These are phyloP conservation scores for Enteromius fasciolatus DNA, from an alignment of 2,797 vertebrate genomes.

Conservation along the genomic window DNA sequence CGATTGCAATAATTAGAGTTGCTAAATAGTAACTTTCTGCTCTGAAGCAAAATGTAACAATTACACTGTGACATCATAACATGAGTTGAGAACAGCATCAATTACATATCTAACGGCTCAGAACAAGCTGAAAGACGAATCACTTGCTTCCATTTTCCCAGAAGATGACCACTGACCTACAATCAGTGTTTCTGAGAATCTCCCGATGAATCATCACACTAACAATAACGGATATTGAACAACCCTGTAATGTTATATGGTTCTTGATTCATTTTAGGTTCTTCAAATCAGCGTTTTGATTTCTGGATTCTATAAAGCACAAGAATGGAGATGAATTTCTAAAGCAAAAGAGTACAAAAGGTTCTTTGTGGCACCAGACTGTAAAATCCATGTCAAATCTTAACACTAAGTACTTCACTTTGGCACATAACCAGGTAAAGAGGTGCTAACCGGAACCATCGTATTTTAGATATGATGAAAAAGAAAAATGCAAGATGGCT, in stretches of 20 bases:
- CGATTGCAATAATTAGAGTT: too few relatives aligned
- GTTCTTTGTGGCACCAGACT: not conserved
- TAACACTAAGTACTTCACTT: conserved; percentile 2
- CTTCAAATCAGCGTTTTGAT: not conserved
- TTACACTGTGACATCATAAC: not conserved
- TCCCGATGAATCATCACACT: not conserved
- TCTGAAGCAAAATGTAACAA: too few relatives aligned
- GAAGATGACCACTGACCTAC: not conserved
- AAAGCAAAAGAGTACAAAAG: not conserved
- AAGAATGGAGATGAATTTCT: not conserved
- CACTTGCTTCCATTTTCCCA: not conserved
- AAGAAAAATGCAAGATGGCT: not conserved
- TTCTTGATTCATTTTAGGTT: not conserved
- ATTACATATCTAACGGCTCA: too few relatives aligned
- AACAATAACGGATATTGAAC: too few relatives aligned
- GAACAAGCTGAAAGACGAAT: not conserved
- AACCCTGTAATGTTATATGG: not conserved
- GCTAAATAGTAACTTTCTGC: not conserved
- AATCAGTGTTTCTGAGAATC: not conserved
- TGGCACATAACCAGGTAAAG: not conserved
- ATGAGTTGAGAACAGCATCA: not conserved
- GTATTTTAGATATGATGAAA: not conserved
- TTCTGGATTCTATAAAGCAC: not conserved
- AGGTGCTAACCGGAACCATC: not conserved
- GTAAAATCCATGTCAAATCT: not conserved